Evolutionary conservation across 2,797 vertebrate genomes (phyloP).

Genomic region (Thalassophryne amazonica): DNA sequence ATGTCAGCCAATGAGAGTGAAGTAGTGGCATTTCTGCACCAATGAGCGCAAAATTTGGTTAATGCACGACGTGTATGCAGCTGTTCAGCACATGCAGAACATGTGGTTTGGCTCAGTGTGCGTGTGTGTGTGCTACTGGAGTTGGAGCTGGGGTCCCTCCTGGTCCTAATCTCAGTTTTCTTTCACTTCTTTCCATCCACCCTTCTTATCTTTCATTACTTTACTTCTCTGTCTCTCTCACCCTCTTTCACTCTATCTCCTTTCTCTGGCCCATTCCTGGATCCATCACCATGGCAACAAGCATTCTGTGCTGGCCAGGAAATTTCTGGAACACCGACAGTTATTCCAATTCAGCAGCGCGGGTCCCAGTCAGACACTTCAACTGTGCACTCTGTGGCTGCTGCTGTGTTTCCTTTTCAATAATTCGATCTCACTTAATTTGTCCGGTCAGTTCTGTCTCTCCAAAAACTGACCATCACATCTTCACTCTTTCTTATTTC

Average conservation of each 20-base stretch:
- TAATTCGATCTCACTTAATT: constrained; percentile 9
- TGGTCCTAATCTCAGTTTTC: constrained; percentile 29
- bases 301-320: constrained; percentile 38
- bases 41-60: constrained; percentile 40
- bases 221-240: not conserved
- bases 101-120: constrained; percentile 48
- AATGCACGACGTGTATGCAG: constrained; percentile 35
- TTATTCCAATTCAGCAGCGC: constrained; percentile 33
- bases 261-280: constrained; percentile 19
- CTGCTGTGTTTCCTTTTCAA: not conserved
- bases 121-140: not conserved
- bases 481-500: not conserved
- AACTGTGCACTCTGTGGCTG: not conserved
- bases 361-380: constrained; percentile 26
- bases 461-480: not conserved
- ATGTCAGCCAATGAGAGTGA: constrained; percentile 20
- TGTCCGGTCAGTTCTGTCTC: constrained; percentile 18
- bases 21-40: constrained; percentile 20
- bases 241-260: not conserved
- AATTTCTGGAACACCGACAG: constrained; percentile 44
- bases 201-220: constrained; percentile 3
- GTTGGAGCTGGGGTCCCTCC: constrained; percentile 20
- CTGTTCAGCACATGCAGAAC: constrained; percentile 63
- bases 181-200: constrained; percentile 10
- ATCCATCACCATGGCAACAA: constrained; percentile 58